Evolutionary conservation across 1,140 invertebrate genomes (phyloP), one percentile per base, ranked within the genome.

Genomic region (Nephotettix cincticeps): DNA sequence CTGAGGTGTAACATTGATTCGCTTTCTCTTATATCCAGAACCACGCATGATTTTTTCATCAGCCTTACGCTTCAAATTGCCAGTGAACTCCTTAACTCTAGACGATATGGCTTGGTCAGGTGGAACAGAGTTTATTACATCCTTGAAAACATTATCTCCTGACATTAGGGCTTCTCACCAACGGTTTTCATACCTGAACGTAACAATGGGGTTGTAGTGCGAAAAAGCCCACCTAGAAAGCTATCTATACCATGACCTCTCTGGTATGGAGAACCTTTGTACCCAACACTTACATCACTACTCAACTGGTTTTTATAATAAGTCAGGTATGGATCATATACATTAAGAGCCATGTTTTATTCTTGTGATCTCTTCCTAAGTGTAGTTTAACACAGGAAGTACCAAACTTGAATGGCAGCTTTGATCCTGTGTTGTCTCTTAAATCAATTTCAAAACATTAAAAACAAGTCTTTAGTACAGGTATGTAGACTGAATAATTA

Each of bases 151-250:
- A 29, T 29, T n/a, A 27, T 25, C 27, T 3, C 58, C 23, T 27
- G 58, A 63, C 14, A 25, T 63, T 6, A 63, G 4, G 11, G 28
- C 58, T 29, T 63, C 58, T 17, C 11, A 63, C 58, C 58, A 1
- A 63, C 11, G 27, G 58, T 29, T 27, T 29, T 63, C 3, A 11
- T 25, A 27, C 58, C 58, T 6, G 58, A 63, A 6, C 23, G 11
- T 25, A 63, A n/a, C 4, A 63, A 27, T 28, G 58, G 58, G 6
- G 28, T 30, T 3, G 27, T 29, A 13, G 58, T 63, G 11, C 58
- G 21, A 29, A 63, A 63, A 25, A 63, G 23, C 28, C 58, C 58
- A n/a, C 58, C 58, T 6, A 63, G 58, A 63, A 63, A 63, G 19
- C 58, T 63, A 3, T 25, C 58, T 25, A 63, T 30, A 13, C 58